Base-by-base conservation (phyloP, 2,797 vertebrate genomes). In the Margarornis squamiger region DNA sequence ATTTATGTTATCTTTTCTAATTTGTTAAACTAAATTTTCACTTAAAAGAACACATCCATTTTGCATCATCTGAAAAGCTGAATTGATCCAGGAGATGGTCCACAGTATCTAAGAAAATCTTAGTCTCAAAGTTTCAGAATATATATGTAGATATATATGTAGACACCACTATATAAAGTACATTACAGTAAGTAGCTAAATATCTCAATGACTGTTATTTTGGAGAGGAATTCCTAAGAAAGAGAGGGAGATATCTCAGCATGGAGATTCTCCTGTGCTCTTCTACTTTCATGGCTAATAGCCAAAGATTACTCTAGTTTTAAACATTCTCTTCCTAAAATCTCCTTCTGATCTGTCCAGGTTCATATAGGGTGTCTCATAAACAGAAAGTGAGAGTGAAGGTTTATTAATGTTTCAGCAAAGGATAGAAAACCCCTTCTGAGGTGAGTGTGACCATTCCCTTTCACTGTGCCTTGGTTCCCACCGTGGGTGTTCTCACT, bases 331-430 rank as follows among this genome's bases (percentile, higher is more conserved):
- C 66, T 34, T 70, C 39, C 39, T 36, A 17, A 66, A 92, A 66
- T 10, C 22, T 19, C 52, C n/a, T 70, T 62, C 68, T 51, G 36
- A 14, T 34, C 24, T 22, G 26, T 29, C 43, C 27, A 26, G 4
- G 62, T 32, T 78, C 30, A 12, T 0, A 0, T 7, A 6, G 2
- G 12, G 36, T 39, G 46, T 51, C n/a, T 0, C 0, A 39, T 1
- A 30, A 1, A 21, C 7, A 27, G 14, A 27, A 75, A 68, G 7
- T 1, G 6, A 18, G 41, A 34, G 10, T 9, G 21, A 24, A 75
- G 18, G 24, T 21, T 15, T 54, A 0, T 36, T 4, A 12, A 16
- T 24, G 32, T 19, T 72, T 41, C 84, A 89, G 39, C 30, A 55
- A 14, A 63, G 39, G 22, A 54, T 15, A 46, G 67, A 91, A 63